Evolutionary conservation across 2,888 invertebrate species (phyloP), one percentile per base, ranked within the genome.

Genomic region (Nomada lathburiana): DNA sequence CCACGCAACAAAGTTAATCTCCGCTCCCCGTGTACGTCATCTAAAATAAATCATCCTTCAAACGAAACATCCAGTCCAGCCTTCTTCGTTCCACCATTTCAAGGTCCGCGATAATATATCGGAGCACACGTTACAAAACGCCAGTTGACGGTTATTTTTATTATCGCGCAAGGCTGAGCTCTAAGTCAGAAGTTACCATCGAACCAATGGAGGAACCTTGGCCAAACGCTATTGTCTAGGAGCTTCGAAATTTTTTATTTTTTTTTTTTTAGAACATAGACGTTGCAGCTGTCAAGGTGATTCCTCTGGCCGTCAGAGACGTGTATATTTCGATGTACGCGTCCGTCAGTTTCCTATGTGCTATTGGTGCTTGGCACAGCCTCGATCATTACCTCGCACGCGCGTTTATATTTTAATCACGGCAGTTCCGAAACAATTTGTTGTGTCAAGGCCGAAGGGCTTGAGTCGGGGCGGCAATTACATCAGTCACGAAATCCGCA

Each of bases 401-500:
- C 91, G 89, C 90, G 89, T 90, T 92, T 93, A 92, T 92, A 92
- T 94, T 94, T 94, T 94, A 93, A 94, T 93, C 93, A 86, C 83
- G 80, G 92, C 92, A 93, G 93, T 94, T 93, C 84, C 93, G 89
- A 94, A 94, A 93, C 94, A 93, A 94, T 93, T 93, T 92, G 93
- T 94, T 93, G 89, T 94, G 94, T 94, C 94, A 94, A 94, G 94
- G 94, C 91, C 93, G 91, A 88, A 89, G 87, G 91, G 90, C 90
- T 91, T 89, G 72, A 90, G 88, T 88, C 86, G 82, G 74, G 78
- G 86, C 89, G 90, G 90, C 91, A 92, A 94, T 94, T 93, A 91
- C 93, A 92, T 93, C 90, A 88, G 93, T 93, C 94, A 94, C 93
- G 94, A 93, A 92, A 93, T 92, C 93, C 91, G 91, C 93, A 92